Percentiles rank a stretch among this genome's conserved stretches.
phyloP scores from a whole-genome alignment of 2,113 vertebrate species.

The Trematocara zebra region DNA sequence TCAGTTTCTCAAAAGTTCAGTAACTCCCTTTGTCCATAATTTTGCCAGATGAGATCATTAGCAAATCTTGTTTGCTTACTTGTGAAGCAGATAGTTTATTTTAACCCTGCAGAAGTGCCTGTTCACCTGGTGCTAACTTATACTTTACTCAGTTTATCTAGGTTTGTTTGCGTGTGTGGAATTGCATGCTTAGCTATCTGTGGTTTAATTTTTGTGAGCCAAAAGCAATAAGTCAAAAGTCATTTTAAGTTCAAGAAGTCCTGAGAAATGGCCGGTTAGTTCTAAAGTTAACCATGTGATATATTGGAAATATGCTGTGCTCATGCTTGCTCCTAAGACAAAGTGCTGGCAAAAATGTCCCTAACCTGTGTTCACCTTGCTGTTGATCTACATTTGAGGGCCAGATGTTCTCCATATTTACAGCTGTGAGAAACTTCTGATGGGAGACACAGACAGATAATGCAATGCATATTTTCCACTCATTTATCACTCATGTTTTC shows the following conservation, averaged over 20 bases:
- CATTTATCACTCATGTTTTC: constrained; percentile 51
- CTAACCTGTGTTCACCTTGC: constrained; percentile 28
- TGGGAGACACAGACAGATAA: constrained; percentile 42
- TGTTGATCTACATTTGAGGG: constrained; percentile 10
- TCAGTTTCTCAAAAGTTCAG: not conserved
- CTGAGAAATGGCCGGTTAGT: not conserved
- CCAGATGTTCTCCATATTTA: constrained; percentile 50
- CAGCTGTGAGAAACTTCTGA: constrained; percentile 29
- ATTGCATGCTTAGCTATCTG: constrained; percentile 9
- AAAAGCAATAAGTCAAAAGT: not conserved
- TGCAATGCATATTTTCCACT: constrained; percentile 48
- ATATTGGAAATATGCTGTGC: not conserved
- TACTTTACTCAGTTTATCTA: constrained; percentile 32
- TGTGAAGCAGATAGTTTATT: not conserved
- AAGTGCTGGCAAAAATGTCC: not conserved
- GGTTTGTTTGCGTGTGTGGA: constrained; percentile 17
- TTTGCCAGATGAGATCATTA: not conserved
- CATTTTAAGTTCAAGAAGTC: not conserved
- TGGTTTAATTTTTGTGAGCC: constrained; percentile 37
- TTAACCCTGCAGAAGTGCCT: not conserved
- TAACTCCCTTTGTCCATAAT: not conserved
- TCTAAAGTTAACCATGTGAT: not conserved
- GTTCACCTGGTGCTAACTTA: constrained; percentile 17
- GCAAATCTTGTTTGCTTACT: not conserved
- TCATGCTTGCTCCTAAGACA: not conserved